Evolutionary conservation across 1,140 invertebrate genomes (phyloP), one percentile per base, ranked within the genome.

Genomic region (Hetaerina americana): DNA sequence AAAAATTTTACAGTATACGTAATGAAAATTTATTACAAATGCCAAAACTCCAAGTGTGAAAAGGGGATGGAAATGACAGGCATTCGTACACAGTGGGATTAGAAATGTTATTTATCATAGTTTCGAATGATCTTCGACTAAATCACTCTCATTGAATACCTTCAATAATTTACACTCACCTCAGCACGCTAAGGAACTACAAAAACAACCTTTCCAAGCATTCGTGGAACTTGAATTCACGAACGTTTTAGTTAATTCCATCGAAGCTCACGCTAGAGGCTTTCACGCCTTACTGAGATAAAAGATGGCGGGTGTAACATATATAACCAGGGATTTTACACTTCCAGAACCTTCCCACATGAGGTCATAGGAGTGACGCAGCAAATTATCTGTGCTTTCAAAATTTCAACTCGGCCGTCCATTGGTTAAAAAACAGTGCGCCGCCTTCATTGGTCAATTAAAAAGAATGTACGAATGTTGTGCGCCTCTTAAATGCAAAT

Each of bases 211-310:
- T n/a, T 57, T 57, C 15, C 15, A 57, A 12, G 40, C 40, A 57
- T 12, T n/a, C n/a, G n/a, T n/a, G n/a, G 40, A 57, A 57, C 2
- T n/a, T 18, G 40, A 10, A 57, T 12, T 18, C 15, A 5, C 2
- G 10, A 57, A 18, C 40, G 2, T 18, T 57, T 12, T 12, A 3
- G 10, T 5, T 57, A 57, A 57, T 57, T 12, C 2, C 15, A 10
- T 5, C 15, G 2, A 5, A 18, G 10, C 40, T 12, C 3, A 12
- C 22, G 3, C 2, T 57, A 84, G 76, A 70, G 2, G 15, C 26
- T 75, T 57, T 57, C 31, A 12, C 40, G 40, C 40, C 40, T 18
- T 57, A 57, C 22, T 57, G 40, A 57, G 10, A 5, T 57, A 57
- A 57, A 57, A 57, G 40, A 57, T 57, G 40, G 40, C 40, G 40